These are phyloP conservation scores for Yponomeuta sedellus DNA, from an alignment of 2,888 invertebrate species.

Conservation along the genomic window DNA sequence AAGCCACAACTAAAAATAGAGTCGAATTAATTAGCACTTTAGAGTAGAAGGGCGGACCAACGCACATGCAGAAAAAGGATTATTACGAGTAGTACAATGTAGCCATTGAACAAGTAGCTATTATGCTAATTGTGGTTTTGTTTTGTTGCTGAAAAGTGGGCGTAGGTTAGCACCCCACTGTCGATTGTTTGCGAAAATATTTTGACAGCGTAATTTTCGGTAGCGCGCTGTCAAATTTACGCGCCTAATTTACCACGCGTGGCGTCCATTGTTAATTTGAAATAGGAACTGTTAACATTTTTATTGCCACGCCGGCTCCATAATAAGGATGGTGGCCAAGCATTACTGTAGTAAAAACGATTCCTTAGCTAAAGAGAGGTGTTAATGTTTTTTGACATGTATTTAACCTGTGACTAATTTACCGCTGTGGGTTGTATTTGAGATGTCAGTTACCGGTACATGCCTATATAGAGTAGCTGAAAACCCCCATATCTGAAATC, in stretches of 20 bases:
- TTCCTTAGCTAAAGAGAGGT: no score
- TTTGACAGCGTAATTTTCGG: slow-evolving; percentile 70
- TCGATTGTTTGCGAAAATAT: slow-evolving; percentile 74
- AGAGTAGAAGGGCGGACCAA: background rate
- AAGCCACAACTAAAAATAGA: background rate
- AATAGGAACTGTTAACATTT: slow-evolving; percentile 65
- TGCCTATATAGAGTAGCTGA: no score
- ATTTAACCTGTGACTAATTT: no score
- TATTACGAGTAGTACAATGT: slow-evolving; percentile 1
- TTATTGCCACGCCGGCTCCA: slow-evolving; percentile 55
- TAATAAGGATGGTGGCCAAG: no score
- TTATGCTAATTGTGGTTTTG: slow-evolving; percentile 76
- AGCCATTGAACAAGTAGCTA: slow-evolving; percentile 38
- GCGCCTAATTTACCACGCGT: slow-evolving; percentile 58
- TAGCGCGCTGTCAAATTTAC: slow-evolving; percentile 59
- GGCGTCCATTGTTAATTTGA: slow-evolving; percentile 55
- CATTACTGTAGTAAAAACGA: no score
- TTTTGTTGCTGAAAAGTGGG: slow-evolving; percentile 61
- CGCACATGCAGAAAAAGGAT: background rate
- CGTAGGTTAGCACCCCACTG: slow-evolving; percentile 37
- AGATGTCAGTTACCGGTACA: no score
- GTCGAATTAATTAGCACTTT: background rate
- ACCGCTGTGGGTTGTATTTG: no score
- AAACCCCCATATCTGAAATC: no score
- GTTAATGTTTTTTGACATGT: no score